phyloP scores from a whole-genome alignment of 2,888 invertebrate genomes.

The Athripsodes cinereus region DNA sequence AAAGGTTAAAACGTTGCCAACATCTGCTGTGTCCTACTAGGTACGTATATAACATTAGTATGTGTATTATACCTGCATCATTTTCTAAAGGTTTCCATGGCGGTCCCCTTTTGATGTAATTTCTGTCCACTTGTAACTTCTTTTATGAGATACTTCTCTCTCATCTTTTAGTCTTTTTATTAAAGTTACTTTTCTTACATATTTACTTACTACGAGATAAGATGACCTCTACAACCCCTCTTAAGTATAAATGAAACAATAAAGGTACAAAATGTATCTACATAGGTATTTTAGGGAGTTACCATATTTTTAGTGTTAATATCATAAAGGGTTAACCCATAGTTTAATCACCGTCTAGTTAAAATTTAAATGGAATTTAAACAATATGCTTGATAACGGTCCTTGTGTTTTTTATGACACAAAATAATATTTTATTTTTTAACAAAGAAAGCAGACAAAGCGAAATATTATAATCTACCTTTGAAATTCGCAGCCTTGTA shows the following conservation, averaged over 20 bases:
- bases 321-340: no score
- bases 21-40: neutral
- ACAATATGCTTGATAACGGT: no score
- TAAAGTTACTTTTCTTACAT: neutral
- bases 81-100: constrained; percentile 11
- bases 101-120: constrained; percentile 20
- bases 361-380: no score
- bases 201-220: neutral
- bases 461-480: no score
- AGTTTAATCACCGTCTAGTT: no score
- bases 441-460: no score
- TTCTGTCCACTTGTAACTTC: constrained; percentile 26
- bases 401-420: no score
- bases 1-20: neutral
- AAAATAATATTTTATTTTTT: no score
- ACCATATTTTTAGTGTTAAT: no score
- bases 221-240: neutral
- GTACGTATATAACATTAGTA: neutral
- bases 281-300: no score
- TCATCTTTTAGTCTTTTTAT: constrained; percentile 2
- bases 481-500: no score
- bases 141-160: neutral
- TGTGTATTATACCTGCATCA: neutral
- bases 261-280: no score
- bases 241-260: neutral